A percentile compares a stretch with the other conserved stretches of the same genome.
Evolutionary conservation across 2,113 vertebrate species (phyloP).

Genomic region (Nothobranchius furzeri): DNA sequence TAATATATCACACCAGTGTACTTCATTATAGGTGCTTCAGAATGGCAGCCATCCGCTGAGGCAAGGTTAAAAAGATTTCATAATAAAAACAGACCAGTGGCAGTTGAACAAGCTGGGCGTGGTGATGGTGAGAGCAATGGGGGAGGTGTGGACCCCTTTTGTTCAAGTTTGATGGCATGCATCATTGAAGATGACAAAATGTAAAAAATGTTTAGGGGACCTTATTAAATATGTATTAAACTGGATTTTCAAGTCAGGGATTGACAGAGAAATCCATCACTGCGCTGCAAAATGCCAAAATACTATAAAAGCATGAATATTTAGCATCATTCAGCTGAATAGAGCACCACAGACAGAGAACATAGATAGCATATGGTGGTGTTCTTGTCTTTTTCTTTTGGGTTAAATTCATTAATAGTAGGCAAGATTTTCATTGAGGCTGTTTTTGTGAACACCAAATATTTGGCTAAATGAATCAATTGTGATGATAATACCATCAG

Average conservation of each 20-base stretch:
- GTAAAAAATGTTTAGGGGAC: constrained; percentile 80
- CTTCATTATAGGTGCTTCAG: constrained; percentile 42
- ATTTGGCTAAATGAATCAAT: constrained; percentile 44
- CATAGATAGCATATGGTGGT: constrained; percentile 53
- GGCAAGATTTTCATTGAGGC: constrained; percentile 14
- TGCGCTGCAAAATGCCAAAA: constrained; percentile 72
- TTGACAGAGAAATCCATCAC: constrained; percentile 81
- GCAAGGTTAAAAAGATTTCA: constrained; percentile 58
- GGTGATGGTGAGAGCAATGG: constrained; percentile 37
- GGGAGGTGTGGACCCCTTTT: constrained; percentile 50
- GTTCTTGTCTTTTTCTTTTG: constrained; percentile 34
- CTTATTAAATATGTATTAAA: constrained; percentile 82
- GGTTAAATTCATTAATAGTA: constrained; percentile 60
- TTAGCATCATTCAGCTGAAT: constrained; percentile 61
- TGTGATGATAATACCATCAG: constrained; percentile 29
- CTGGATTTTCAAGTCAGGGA: constrained; percentile 76
- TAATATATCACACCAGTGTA: constrained; percentile 50
- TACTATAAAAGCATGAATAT: constrained; percentile 80
- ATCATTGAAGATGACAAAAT: constrained; percentile 82
- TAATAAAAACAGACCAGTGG: constrained; percentile 58
- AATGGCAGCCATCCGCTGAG: constrained; percentile 39
- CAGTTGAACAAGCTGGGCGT: constrained; percentile 43
- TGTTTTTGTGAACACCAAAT: constrained; percentile 14
- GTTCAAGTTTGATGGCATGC: constrained; percentile 72
- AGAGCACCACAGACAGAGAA: constrained; percentile 44